Percentiles rank a stretch among this genome's conserved stretches.
Conservation (phyloP, 23 tunicate genomes). For the Ciona savignyi region DNA sequence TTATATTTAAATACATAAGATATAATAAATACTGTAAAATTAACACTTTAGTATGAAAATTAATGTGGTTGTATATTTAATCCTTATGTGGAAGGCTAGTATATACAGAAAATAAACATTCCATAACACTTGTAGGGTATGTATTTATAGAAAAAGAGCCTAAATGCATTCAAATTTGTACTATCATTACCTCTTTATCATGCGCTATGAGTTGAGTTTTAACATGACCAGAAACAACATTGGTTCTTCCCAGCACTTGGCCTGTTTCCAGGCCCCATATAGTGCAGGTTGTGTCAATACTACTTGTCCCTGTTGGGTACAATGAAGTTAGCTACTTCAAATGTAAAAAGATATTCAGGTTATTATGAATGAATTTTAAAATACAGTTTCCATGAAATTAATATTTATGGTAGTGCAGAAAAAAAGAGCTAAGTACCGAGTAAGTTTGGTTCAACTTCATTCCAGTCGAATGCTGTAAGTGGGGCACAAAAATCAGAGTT, state of each 20-base stretch:
- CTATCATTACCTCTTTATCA: constrained; percentile 98
- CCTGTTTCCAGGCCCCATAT: constrained; percentile 98
- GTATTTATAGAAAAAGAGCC: too few species aligned
- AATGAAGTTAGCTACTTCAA: too few species aligned
- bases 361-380: too few species aligned
- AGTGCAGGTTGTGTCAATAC: constrained; percentile 97
- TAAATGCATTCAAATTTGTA: too few species aligned
- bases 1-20: background rate
- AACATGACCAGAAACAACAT: constrained; percentile 81
- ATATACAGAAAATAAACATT: too few species aligned
- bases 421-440: too few species aligned
- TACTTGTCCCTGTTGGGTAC: constrained; percentile 72
- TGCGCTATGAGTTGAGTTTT: constrained; percentile 98
- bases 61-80: background rate
- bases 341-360: too few species aligned
- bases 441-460: constrained; percentile 85
- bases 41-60: too few species aligned
- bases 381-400: too few species aligned
- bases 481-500: constrained; percentile 98
- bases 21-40: background rate
- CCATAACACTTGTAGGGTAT: too few species aligned
- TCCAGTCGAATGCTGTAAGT: constrained; percentile 97
- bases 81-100: too few species aligned
- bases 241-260: constrained; percentile 74
- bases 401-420: too few species aligned